A percentile compares a stretch with the other conserved stretches of the same genome.
phyloP scores from a whole-genome alignment of 2,797 vertebrate genomes.

The Luscinia megarhynchos region DNA sequence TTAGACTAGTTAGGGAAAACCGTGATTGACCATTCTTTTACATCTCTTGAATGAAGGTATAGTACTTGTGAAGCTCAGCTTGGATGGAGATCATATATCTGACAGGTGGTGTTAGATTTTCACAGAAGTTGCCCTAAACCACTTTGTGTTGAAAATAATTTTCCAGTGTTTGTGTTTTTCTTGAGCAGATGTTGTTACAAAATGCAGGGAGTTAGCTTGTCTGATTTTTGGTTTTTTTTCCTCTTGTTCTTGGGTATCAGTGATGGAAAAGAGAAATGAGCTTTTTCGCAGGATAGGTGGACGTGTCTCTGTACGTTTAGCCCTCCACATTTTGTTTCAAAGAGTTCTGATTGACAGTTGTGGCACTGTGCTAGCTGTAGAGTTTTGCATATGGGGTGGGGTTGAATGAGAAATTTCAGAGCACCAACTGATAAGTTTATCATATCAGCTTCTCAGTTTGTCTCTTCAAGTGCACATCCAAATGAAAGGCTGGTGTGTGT shows the following conservation, averaged over 20 bases:
- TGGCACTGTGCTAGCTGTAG: not conserved
- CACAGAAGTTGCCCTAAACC: not conserved
- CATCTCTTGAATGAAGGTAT: not conserved
- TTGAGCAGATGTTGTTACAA: not conserved
- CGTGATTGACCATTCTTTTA: not conserved
- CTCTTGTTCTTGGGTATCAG: not conserved
- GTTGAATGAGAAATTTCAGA: not conserved
- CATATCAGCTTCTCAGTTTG: not conserved
- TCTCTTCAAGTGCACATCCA: not conserved
- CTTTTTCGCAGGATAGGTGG: not conserved
- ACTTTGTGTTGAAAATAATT: not conserved
- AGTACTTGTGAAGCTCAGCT: not conserved
- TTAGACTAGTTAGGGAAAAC: not conserved
- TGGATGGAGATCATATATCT: not conserved
- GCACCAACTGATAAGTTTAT: not conserved
- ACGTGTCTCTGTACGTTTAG: not conserved
- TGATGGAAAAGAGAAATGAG: not conserved
- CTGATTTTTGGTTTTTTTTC: not conserved
- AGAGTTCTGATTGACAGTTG: not conserved
- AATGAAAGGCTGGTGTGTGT: not conserved
- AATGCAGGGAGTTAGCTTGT: not conserved
- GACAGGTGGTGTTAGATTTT: not conserved
- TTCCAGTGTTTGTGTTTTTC: not conserved
- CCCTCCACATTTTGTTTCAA: not conserved
- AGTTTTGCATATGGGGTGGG: not conserved